Conservation (phyloP, 2,888 invertebrate species). For the Drosophila mimetica region DNA sequence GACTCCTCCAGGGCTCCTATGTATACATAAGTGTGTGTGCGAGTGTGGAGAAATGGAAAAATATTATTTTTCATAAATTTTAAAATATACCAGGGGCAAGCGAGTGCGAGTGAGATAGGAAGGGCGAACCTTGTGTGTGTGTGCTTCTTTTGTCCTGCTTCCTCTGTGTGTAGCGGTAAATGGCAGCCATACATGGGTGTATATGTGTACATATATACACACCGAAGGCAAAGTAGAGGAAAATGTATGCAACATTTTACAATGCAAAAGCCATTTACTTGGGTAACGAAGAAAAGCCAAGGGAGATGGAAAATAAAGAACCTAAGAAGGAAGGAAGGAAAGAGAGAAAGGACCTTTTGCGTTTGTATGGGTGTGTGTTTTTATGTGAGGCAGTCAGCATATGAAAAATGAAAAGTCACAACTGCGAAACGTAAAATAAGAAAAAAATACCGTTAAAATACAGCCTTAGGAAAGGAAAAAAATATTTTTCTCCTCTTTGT, state of each 20-base stretch:
- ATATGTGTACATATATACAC: constrained; percentile 8
- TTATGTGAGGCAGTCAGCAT: constrained; percentile 64
- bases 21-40: constrained; percentile 21
- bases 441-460: constrained; percentile 42
- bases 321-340: constrained; percentile 5
- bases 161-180: constrained; percentile 37
- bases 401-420: constrained; percentile 81
- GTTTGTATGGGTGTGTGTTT: constrained; percentile 3
- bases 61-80: constrained; percentile 83
- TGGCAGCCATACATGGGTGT: constrained; percentile 21
- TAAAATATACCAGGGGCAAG: constrained; percentile 72
- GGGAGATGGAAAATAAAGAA: constrained; percentile 20
- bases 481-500: constrained; percentile 22
- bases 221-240: constrained; percentile 66
- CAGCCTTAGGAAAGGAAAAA: constrained; percentile 28
- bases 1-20: constrained; percentile 36
- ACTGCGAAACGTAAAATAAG: constrained; percentile 44
- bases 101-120: constrained; percentile 20
- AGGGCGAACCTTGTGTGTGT: constrained; percentile 1
- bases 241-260: constrained; percentile 82
- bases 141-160: constrained; percentile 37
- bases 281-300: constrained; percentile 27
- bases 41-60: constrained; percentile 70
- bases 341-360: constrained; percentile 15
- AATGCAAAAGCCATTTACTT: constrained; percentile 81